Evolutionary conservation across 2,113 vertebrate genomes (phyloP).

Genomic region (Athene cunicularia): DNA sequence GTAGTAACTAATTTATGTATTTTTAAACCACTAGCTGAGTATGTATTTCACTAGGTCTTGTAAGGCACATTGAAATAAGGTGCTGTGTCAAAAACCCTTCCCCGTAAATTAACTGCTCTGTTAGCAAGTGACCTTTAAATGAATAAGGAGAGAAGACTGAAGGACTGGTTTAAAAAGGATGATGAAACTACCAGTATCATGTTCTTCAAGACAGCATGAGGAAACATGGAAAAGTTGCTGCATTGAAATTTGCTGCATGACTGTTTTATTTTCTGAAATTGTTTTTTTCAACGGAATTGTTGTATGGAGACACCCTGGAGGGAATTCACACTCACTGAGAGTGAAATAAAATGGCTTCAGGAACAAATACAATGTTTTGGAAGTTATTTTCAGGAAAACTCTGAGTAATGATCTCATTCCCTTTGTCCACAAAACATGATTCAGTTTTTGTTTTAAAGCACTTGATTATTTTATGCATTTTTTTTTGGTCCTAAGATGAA

Average conservation of each 20-base stretch:
- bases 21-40: background rate
- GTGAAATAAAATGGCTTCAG: background rate
- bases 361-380: background rate
- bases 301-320: background rate
- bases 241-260: background rate
- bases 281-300: background rate
- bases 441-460: background rate
- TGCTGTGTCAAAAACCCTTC: background rate
- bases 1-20: background rate
- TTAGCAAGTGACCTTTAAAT: background rate
- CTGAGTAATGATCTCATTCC: background rate
- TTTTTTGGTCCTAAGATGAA: background rate
- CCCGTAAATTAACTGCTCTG: accelerated
- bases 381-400: background rate
- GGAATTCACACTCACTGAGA: background rate
- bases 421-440: background rate
- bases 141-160: background rate
- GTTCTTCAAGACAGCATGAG: background rate
- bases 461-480: background rate
- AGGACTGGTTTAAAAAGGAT: background rate
- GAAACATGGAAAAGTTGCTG: background rate
- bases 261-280: background rate
- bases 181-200: background rate
- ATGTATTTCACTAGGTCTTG: background rate
- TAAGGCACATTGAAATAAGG: background rate